These are phyloP conservation scores for Lapara coniferarum DNA, from an alignment of 2,888 invertebrate genomes.

Conservation along the genomic window DNA sequence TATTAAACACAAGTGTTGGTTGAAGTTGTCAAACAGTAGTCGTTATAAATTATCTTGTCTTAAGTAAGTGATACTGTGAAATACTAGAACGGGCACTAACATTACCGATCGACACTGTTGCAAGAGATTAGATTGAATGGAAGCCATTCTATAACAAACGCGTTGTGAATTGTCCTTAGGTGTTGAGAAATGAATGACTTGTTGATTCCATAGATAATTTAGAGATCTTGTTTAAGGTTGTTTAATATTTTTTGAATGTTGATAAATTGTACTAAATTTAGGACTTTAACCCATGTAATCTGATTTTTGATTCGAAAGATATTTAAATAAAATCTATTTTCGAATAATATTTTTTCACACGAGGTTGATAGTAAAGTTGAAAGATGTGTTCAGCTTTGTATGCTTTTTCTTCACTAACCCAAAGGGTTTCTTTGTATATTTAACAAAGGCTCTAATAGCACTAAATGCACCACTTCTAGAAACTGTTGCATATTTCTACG, in stretches of 20 bases:
- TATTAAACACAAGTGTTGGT: background rate
- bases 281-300: too few species aligned
- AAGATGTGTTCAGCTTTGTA: background rate
- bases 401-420: background rate
- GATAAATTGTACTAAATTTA: too few species aligned
- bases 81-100: slow-evolving; percentile 15
- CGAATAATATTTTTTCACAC: too few species aligned
- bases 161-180: too few species aligned
- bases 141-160: background rate
- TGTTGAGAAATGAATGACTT: too few species aligned
- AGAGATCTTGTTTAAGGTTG: too few species aligned
- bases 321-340: too few species aligned
- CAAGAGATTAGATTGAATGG: background rate
- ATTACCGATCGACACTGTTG: slow-evolving; percentile 6
- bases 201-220: too few species aligned
- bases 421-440: slow-evolving; percentile 1
- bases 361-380: background rate
- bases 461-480: background rate
- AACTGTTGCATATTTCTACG: slow-evolving; percentile 7
- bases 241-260: too few species aligned
- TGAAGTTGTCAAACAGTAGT: slow-evolving; percentile 20
- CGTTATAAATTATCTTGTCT: background rate
- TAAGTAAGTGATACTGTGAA: slow-evolving; percentile 11
- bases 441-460: background rate
- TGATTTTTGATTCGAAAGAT: too few species aligned